Conservation (phyloP, 2,797 vertebrate genomes). For the Hippoglossus hippoglossus region DNA sequence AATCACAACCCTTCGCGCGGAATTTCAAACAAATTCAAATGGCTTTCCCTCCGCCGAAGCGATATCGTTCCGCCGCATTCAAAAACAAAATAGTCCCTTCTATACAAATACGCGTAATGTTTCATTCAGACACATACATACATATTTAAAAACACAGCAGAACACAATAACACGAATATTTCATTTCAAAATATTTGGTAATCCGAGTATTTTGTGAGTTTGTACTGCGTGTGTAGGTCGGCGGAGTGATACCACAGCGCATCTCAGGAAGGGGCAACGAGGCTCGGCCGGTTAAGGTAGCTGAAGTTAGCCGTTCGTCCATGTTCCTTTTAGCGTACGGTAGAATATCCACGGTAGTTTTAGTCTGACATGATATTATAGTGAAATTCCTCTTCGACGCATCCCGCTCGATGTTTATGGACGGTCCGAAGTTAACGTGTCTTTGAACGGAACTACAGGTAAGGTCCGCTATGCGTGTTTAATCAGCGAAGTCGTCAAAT, state of each 20-base stretch:
- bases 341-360: background rate
- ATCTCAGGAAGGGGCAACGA: background rate
- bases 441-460: constrained; percentile 64
- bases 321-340: background rate
- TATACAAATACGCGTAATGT: fast-evolving
- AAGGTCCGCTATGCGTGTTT: background rate
- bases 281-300: background rate
- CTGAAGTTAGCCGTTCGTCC: constrained; percentile 40
- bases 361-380: constrained; percentile 30
- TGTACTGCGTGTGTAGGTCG: background rate
- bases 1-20: constrained; percentile 83
- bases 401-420: constrained; percentile 61
- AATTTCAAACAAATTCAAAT: constrained; percentile 85
- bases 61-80: constrained; percentile 67
- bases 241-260: constrained; percentile 64
- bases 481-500: too few relatives aligned
- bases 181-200: fast-evolving
- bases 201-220: fast-evolving
- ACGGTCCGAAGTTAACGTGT: constrained; percentile 29
- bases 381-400: background rate
- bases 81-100: constrained; percentile 81
- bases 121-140: fast-evolving
- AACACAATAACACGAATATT: fast-evolving
- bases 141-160: fast-evolving
- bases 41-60: background rate